Evolutionary conservation across 2,797 vertebrate genomes (phyloP), one percentile per base, ranked within the genome.

Genomic region (Spea hammondii): DNA sequence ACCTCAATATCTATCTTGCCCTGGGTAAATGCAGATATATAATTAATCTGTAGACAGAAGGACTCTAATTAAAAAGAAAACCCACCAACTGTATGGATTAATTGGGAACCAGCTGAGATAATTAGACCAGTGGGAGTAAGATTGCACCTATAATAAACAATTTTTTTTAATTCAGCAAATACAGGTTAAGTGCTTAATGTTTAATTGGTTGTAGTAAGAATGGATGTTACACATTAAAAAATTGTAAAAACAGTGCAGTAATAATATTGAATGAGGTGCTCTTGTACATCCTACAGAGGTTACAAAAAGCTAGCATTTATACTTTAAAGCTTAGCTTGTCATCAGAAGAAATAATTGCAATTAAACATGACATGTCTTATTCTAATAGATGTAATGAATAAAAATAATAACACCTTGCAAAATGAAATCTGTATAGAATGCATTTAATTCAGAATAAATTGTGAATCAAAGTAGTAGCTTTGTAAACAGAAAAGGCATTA

Each of bases 41-140:
- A 86, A 85, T 84, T 88, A 79, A 85, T 89, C 87, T 91, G 88
- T 87, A 83, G 87, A 83, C 90, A 84, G 87, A 89, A 91, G 84
- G 90, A 91, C 91, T 92, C 89, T 94, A 93, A 93, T 94, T 93
- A 92, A 94, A 93, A 92, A 85, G 88, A 95, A 92, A 88, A 90
- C 91, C 94, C 95, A 97, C 95, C 93, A 95, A 94, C 92, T 95
- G 92, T 94, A 94, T 93, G 92, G 94, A 96, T 96, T 96, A 97
- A 98, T 97, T 97, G 95, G 94, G 84, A 95, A 89, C 94, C 95
- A 94, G 91, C 94, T 91, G 94, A 95, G 94, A 95, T 97, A 98
- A 98, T 97, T 94, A 95, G 93, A 93, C 95, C 94, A 95, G 92
- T 94, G 95, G 94, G 96, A 96, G 83, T 93, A 93, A 91, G 92